Evolutionary conservation across 35 echinoderm and acorn worm species (phyloP).

Genomic region (Amphiura filiformis): DNA sequence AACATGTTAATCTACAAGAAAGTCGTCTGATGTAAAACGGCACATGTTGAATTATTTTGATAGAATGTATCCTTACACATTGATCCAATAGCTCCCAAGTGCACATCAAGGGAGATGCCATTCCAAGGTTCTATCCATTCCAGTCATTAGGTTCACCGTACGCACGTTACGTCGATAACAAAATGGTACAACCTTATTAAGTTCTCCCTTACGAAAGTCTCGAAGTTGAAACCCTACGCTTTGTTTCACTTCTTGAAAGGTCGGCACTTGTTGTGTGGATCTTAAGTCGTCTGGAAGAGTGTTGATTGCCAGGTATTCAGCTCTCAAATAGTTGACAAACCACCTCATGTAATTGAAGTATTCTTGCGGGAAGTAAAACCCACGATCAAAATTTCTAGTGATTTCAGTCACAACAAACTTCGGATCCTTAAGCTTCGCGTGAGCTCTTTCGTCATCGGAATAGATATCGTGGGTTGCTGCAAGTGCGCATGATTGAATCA

Average conservation of each 20-base stretch:
- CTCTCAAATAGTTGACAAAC: slow-evolving; percentile 21
- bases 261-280: neutral
- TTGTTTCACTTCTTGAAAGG: neutral
- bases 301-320: neutral
- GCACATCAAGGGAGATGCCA: too few relatives aligned
- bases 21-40: too few relatives aligned
- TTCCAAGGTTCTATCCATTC: too few relatives aligned
- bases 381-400: neutral
- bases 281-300: neutral
- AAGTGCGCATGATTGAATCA: too few relatives aligned
- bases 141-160: too few relatives aligned
- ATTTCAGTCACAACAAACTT: neutral
- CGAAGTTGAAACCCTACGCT: slow-evolving; percentile 14
- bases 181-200: slow-evolving; percentile 22
- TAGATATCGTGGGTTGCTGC: too few relatives aligned
- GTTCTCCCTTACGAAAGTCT: slow-evolving; percentile 36
- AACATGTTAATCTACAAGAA: too few relatives aligned
- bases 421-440: too few relatives aligned
- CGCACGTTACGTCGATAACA: slow-evolving; percentile 6
- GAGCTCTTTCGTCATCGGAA: too few relatives aligned
- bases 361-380: neutral
- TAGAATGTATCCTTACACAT: too few relatives aligned
- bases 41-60: too few relatives aligned
- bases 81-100: too few relatives aligned
- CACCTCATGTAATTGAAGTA: slow-evolving; percentile 9